phyloP scores from a whole-genome alignment of 2,797 vertebrate species.

The Pachyuromys duprasi region DNA sequence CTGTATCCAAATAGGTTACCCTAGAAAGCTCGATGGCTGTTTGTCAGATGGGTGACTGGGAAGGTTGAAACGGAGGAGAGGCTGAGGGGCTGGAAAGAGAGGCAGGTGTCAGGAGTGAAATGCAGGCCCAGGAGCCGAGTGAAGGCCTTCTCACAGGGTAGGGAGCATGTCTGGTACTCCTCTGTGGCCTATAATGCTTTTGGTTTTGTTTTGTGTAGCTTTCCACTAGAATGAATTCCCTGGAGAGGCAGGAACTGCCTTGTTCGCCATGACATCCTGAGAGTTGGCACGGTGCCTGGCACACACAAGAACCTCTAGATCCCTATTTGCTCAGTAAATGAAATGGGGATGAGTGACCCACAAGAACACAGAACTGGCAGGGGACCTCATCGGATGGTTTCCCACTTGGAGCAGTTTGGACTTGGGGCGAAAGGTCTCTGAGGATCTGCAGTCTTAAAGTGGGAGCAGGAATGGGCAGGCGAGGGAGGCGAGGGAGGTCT shows the following conservation, averaged over 20 bases:
- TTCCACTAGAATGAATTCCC: neutral
- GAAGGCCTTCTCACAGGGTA: neutral
- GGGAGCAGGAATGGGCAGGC: neutral
- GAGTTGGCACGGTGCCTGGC: neutral
- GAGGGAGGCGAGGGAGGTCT: fast-evolving
- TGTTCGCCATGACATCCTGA: neutral
- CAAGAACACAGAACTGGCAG: neutral
- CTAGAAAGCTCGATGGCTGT: neutral
- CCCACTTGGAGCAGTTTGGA: neutral
- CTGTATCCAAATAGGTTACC: neutral
- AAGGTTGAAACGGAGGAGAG: neutral
- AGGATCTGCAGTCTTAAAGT: neutral
- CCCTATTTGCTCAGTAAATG: neutral
- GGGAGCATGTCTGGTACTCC: neutral
- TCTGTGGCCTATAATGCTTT: neutral
- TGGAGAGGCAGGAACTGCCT: neutral
- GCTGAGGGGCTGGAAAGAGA: neutral
- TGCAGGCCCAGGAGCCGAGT: neutral
- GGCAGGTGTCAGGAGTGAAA: neutral
- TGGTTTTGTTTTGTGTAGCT: neutral
- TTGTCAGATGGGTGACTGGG: neutral
- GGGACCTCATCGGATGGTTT: neutral
- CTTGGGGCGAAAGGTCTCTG: neutral
- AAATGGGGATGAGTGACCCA: neutral
- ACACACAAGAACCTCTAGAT: neutral